Base-by-base conservation (phyloP, 1,140 invertebrate genomes). In the Drosophila pectinifera region DNA sequence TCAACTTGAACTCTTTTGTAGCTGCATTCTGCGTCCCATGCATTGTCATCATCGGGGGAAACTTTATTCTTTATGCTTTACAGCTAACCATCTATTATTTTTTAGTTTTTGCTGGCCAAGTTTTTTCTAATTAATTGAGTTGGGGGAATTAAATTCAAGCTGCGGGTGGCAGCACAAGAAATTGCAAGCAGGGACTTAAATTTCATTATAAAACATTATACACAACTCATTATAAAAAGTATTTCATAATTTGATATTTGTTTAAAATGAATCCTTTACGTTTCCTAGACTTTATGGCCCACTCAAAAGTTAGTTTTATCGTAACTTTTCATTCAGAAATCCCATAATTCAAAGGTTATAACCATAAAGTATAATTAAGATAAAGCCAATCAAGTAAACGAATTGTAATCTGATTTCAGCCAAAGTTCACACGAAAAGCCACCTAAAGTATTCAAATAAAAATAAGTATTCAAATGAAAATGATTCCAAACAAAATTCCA, bases 1-100 rank as follows among this genome's bases (percentile, higher is more conserved):
- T 31, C 65, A 46, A 57, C 68, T 70, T 70, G 65, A 72, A 70
- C 65, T 72, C 65, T 56, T 72, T 72, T 72, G 64, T 72, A 48
- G 55, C 13, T 36, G 49, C 31, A 39, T 56, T 70, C 49, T 69
- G 7, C 49, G 31, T 36, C 31, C 16, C 39, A 56, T 43, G 67
- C 69, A 73, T 59, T 51, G 67, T 72, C 67, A 72, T 70, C 69
- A 48, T 73, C 55, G 49, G 38, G 36, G 31, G 8, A 42, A 55
- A 69, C 28, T 46, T 70, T 54, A n/a, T 55, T 68, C 14, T 22
- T 43, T 43, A 34, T 36, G 34, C 31, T 16, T 57, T 13, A n/a
- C n/a, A n/a, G n/a, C n/a, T n/a, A n/a, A n/a, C n/a, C n/a, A n/a
- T n/a, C n/a, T n/a, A n/a, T n/a, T n/a, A n/a, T n/a, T n/a, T n/a